Percentiles rank a stretch among this genome's conserved stretches.
These are phyloP conservation scores for Gymnodraco acuticeps DNA, from an alignment of 2,797 vertebrate genomes.

Conservation along the genomic window DNA sequence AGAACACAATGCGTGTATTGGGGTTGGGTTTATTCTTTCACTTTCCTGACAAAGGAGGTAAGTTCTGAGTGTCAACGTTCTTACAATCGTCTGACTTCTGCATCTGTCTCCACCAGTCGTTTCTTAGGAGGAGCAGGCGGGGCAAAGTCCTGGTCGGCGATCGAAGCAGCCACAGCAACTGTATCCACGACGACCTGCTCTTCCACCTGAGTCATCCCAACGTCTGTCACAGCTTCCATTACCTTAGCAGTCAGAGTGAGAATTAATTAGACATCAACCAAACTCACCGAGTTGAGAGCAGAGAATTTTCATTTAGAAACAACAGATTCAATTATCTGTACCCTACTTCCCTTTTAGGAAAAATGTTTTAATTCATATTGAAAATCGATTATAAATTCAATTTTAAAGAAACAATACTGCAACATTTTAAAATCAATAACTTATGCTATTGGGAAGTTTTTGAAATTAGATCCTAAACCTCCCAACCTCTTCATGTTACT, in stretches of 20 bases:
- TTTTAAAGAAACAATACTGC: too few species aligned
- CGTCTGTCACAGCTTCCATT: constrained; percentile 88
- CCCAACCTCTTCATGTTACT: neutral
- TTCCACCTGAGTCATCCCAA: constrained; percentile 85
- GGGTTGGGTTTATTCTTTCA: neutral
- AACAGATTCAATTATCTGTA: neutral
- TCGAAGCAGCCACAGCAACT: constrained; percentile 32
- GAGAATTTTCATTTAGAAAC: neutral
- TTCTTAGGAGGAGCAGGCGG: constrained; percentile 92
- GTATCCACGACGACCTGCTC: constrained; percentile 83
- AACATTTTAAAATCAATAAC: too few species aligned
- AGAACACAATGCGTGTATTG: constrained; percentile 4
- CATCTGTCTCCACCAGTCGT: constrained; percentile 89
- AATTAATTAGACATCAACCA: neutral
- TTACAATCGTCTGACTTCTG: constrained; percentile 90
- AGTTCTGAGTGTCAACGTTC: constrained; percentile 35
- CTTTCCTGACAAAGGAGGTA: neutral
- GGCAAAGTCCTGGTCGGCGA: constrained; percentile 83
- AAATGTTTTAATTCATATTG: neutral
- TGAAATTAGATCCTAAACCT: fast-evolving
- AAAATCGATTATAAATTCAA: too few species aligned
- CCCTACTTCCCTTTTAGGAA: neutral
- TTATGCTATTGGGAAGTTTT: too few species aligned
- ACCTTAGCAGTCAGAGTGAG: constrained; percentile 81
- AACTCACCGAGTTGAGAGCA: neutral